Percentiles rank a stretch among this genome's conserved stretches.
Conservation (phyloP, 2,888 invertebrate species). For the Lissocephala sabroskyi region DNA sequence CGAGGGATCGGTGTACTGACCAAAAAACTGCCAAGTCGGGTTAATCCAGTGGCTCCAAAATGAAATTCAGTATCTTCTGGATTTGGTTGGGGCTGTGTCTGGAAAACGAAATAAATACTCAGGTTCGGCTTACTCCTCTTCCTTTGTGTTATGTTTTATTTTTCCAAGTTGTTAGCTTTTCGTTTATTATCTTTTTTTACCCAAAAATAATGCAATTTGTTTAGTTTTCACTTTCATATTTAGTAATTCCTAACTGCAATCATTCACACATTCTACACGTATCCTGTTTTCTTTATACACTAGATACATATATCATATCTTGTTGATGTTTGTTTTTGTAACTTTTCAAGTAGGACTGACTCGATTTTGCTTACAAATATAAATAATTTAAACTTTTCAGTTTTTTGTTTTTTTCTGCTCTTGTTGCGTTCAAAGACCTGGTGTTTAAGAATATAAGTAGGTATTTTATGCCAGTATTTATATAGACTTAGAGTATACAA, state of each 20-base stretch:
- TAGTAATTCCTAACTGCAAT: constrained; percentile 12
- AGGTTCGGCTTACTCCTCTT: constrained; percentile 20
- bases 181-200: constrained; percentile 19
- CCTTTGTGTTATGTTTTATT: constrained; percentile 34
- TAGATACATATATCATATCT: constrained; percentile 17
- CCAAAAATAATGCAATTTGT: constrained; percentile 41
- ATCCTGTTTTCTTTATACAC: constrained; percentile 20
- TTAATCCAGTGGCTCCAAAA: too few species aligned
- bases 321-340: too few species aligned
- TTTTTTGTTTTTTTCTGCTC: constrained; percentile 20
- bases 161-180: constrained; percentile 28
- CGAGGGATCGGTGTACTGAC: too few species aligned
- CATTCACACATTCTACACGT: constrained; percentile 15
- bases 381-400: constrained; percentile 47
- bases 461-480: constrained; percentile 5
- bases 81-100: too few species aligned
- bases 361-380: constrained; percentile 40
- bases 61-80: too few species aligned
- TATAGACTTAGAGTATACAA: constrained; percentile 34
- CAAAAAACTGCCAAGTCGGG: too few species aligned
- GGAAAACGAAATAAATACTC: too few species aligned
- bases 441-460: constrained; percentile 17
- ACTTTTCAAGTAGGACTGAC: constrained; percentile 30
- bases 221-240: constrained; percentile 21
- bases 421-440: constrained; percentile 28